phyloP scores from a whole-genome alignment of 2,797 vertebrate species.

The Coendou prehensilis region DNA sequence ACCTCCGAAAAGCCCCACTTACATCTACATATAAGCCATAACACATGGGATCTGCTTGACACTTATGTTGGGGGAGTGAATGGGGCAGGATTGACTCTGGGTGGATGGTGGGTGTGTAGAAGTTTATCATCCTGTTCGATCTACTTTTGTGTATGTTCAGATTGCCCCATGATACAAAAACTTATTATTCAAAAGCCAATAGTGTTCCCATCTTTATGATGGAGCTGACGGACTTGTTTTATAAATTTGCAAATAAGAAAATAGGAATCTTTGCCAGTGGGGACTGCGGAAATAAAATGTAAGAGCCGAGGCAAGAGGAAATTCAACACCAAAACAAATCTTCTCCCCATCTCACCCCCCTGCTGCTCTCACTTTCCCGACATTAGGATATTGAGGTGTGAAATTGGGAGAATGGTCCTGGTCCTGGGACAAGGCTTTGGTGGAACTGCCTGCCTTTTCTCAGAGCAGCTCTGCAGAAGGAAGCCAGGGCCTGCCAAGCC shows the following conservation, averaged over 20 bases:
- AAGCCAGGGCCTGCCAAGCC: background rate
- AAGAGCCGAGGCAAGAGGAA: background rate
- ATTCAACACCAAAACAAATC: background rate
- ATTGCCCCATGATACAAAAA: background rate
- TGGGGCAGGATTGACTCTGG: accelerated
- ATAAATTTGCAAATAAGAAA: background rate
- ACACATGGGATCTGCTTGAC: background rate
- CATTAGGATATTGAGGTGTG: background rate
- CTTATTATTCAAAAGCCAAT: background rate
- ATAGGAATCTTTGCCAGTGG: background rate
- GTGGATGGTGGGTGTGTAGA: accelerated
- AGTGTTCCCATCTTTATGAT: background rate
- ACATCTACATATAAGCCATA: background rate
- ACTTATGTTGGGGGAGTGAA: background rate
- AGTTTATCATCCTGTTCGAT: accelerated
- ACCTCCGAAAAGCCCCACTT: background rate
- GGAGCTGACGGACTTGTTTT: background rate
- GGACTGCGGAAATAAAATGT: background rate
- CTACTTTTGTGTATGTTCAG: background rate
- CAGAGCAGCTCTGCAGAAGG: background rate
- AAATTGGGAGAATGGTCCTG: background rate
- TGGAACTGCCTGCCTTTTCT: background rate
- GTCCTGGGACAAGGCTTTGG: background rate
- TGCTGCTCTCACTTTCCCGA: background rate
- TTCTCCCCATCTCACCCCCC: background rate